phyloP scores from a whole-genome alignment of 2,113 vertebrate genomes.

The Sitta europaea region DNA sequence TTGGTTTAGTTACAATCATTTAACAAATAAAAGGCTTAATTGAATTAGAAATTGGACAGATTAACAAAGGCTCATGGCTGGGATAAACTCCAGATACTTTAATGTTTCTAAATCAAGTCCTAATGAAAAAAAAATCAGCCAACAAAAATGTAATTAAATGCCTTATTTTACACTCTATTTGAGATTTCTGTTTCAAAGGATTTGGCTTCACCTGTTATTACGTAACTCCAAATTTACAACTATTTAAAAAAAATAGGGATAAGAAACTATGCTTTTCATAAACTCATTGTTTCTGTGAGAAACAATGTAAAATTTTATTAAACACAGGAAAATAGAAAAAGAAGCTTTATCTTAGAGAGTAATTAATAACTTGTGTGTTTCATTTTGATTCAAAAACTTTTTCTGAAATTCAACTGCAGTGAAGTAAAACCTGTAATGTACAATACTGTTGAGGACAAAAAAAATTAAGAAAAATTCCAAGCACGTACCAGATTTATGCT shows the following conservation, averaged over 20 bases:
- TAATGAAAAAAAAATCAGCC: neutral
- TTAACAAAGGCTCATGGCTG: neutral
- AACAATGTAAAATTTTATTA: neutral
- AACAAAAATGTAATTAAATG: neutral
- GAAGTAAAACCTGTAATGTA: neutral
- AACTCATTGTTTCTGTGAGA: neutral
- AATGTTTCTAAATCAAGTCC: neutral
- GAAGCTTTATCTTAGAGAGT: neutral
- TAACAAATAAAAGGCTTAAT: neutral
- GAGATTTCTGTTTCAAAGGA: neutral
- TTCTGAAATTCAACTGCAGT: neutral
- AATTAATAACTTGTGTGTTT: neutral
- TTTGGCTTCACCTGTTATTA: neutral
- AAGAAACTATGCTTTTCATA: neutral
- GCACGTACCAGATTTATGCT: slow-evolving; percentile 93
- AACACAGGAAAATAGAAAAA: neutral
- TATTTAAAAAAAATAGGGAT: neutral
- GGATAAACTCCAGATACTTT: neutral
- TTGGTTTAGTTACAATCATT: neutral
- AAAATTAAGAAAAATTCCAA: neutral
- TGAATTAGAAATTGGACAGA: neutral
- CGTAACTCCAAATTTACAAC: neutral
- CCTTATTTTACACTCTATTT: neutral
- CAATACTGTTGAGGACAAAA: neutral
- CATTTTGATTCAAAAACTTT: neutral